These are phyloP conservation scores for Erebia palarica DNA, from an alignment of 2,888 invertebrate genomes.

Conservation along the genomic window DNA sequence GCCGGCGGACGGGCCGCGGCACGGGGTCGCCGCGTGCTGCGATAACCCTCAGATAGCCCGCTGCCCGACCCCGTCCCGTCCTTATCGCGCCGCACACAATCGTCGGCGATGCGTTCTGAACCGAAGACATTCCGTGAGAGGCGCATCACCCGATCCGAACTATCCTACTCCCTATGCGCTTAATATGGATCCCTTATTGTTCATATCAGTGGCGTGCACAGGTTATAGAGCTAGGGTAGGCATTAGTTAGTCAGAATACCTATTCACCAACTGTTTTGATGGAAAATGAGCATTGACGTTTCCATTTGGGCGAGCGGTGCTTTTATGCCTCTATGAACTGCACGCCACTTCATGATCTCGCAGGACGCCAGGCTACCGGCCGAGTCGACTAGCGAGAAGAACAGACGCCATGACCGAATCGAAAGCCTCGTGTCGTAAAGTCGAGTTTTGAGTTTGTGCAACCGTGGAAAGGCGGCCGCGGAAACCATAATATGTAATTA, in stretches of 20 bases:
- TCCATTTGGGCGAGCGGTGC: no score
- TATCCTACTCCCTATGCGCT: background rate
- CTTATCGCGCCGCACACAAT: background rate
- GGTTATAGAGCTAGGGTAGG: no score
- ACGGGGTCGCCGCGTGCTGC: slow-evolving; percentile 32
- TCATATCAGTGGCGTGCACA: no score
- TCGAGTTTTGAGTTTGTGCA: background rate
- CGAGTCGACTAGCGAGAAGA: background rate
- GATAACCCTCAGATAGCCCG: background rate
- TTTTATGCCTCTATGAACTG: no score
- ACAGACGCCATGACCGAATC: background rate
- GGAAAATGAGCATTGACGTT: no score
- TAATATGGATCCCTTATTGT: background rate
- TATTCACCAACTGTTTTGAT: no score
- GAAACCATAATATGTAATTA: slow-evolving; percentile 45
- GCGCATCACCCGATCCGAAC: background rate
- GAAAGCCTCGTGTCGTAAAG: background rate
- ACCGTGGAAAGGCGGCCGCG: slow-evolving; percentile 4
- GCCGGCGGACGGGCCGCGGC: slow-evolving; percentile 20
- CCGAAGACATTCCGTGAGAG: background rate
- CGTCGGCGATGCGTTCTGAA: background rate
- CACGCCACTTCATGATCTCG: no score
- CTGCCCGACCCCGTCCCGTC: background rate
- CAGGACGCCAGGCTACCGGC: no score
- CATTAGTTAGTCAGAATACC: no score